Percentiles rank a stretch among this genome's conserved stretches.
Conservation (phyloP, 2,888 invertebrate genomes). For the Lepeophtheirus nordmannii region DNA sequence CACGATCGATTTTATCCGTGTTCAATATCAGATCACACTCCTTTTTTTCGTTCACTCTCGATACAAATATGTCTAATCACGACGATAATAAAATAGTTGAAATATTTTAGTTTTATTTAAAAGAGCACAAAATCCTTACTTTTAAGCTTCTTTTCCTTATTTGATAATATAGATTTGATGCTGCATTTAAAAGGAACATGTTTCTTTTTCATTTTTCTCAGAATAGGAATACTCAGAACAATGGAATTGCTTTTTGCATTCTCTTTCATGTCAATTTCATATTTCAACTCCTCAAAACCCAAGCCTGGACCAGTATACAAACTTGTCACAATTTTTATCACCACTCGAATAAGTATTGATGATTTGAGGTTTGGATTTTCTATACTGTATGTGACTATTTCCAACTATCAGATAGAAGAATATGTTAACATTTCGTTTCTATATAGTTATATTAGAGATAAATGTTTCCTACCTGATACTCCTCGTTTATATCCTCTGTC, state of each 20-base stretch:
- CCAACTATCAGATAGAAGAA: background rate
- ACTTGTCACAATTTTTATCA: slow-evolving; percentile 5
- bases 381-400: background rate
- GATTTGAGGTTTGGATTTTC: slow-evolving; percentile 1
- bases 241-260: too few relatives aligned
- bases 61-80: slow-evolving; percentile 34
- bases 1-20: slow-evolving; percentile 51
- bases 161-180: background rate
- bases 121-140: background rate
- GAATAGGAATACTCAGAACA: too few relatives aligned
- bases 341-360: background rate
- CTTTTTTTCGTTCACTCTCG: slow-evolving; percentile 56
- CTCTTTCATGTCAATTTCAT: background rate
- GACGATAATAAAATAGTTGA: background rate
- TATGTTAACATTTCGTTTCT: background rate
- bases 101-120: background rate
- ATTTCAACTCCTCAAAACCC: background rate
- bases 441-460: too few relatives aligned
- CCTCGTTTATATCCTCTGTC: background rate
- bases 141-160: background rate
- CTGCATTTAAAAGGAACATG: too few relatives aligned
- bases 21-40: slow-evolving; percentile 66
- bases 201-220: too few relatives aligned
- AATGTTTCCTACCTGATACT: slow-evolving; percentile 1
- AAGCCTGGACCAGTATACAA: slow-evolving; percentile 9